These are phyloP conservation scores for Cyprinodon variegatus DNA, from an alignment of 2,113 vertebrate species.

Conservation along the genomic window DNA sequence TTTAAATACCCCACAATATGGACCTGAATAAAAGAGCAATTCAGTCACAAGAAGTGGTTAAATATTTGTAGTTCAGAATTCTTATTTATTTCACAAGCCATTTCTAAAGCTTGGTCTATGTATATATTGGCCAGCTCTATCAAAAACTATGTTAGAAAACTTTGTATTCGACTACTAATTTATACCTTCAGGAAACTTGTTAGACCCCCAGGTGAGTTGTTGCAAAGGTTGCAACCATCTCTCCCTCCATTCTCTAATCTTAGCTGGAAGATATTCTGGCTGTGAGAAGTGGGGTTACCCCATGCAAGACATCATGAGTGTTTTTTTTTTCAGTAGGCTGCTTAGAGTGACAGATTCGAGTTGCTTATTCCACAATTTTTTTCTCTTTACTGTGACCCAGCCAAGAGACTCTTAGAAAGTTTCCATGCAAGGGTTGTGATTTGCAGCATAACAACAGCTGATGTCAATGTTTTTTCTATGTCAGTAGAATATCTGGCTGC, in stretches of 20 bases:
- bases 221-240: conserved; percentile 57
- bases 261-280: conserved; percentile 63
- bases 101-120: conserved; percentile 12
- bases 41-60: conserved; percentile 40
- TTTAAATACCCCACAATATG: not conserved
- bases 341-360: conserved; percentile 52
- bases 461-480: conserved; percentile 39
- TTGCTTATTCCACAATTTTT: conserved; percentile 55
- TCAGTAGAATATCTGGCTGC: conserved; percentile 18
- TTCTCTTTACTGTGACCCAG: conserved; percentile 17
- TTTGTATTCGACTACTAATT: conserved; percentile 21
- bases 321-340: conserved; percentile 68
- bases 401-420: conserved; percentile 44
- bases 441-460: conserved; percentile 55
- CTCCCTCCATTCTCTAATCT: conserved; percentile 52
- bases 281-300: conserved; percentile 32
- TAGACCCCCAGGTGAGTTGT: conserved; percentile 47
- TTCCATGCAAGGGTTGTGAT: conserved; percentile 31
- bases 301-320: conserved; percentile 62
- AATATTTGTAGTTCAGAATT: conserved; percentile 58
- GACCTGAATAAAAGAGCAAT: conserved; percentile 28
- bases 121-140: not conserved
- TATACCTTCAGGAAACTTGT: conserved; percentile 38
- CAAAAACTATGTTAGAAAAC: not conserved
- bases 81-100: conserved; percentile 50